These are phyloP conservation scores for Phymastichus coffea DNA, from an alignment of 1,140 invertebrate genomes.

Conservation along the genomic window DNA sequence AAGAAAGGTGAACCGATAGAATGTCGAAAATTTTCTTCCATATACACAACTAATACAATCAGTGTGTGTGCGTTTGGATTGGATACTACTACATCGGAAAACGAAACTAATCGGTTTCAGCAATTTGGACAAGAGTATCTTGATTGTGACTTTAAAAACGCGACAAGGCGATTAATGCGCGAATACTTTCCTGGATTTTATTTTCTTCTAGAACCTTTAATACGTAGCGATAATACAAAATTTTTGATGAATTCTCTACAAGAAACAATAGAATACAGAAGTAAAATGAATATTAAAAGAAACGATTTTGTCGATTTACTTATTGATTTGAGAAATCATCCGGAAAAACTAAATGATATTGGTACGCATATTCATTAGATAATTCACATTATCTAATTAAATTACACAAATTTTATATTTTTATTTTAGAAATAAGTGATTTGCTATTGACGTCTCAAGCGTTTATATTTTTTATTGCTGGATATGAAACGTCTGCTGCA, in stretches of 20 bases:
- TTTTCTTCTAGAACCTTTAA: conserved; percentile 18
- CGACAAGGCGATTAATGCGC: not conserved
- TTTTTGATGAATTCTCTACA: conserved; percentile 54
- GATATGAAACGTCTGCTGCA: conserved; percentile 61
- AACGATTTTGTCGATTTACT: conserved; percentile 61
- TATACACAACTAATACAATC: conserved; percentile 60
- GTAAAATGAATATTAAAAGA: conserved; percentile 51
- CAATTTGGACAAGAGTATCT: conserved; percentile 40
- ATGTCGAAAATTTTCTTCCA: conserved; percentile 53
- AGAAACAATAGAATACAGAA: conserved; percentile 53
- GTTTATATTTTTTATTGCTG: conserved; percentile 54
- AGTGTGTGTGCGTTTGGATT: conserved; percentile 61
- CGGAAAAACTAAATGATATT: conserved; percentile 36
- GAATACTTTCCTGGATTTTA: not conserved
- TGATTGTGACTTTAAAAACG: not conserved
- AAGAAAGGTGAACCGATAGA: conserved; percentile 50
- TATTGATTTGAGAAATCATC: conserved; percentile 56
- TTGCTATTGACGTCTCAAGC: conserved; percentile 42
- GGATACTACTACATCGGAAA: conserved; percentile 53
- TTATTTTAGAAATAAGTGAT: conserved; percentile 39
- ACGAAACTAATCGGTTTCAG: conserved; percentile 55
- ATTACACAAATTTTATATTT: too few relatives aligned
- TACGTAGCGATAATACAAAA: conserved; percentile 36
- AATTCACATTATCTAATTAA: too few relatives aligned
- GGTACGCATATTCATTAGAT: conserved; percentile 18